Percentiles rank a stretch among this genome's conserved stretches.
Conservation (phyloP, 2,888 invertebrate species). For the Acrobasis suavella region DNA sequence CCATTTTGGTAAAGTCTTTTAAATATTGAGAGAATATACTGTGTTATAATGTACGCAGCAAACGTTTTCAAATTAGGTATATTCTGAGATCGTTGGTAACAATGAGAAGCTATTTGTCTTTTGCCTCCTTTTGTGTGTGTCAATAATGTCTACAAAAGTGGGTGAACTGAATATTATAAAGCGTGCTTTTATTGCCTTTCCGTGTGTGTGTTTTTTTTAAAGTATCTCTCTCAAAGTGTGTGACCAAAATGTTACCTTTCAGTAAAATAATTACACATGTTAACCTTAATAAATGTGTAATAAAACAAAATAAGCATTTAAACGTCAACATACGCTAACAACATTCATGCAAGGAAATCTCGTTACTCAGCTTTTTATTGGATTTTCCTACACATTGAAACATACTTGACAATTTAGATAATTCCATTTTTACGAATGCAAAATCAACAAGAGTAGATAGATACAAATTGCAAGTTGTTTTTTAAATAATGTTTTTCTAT, state of each 20-base stretch:
- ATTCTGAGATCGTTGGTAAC: no score
- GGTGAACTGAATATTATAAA: no score
- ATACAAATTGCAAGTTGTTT: neutral
- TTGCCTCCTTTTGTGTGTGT: no score
- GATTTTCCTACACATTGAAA: conserved; percentile 30
- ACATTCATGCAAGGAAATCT: conserved; percentile 82
- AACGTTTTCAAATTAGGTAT: no score
- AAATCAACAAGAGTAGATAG: neutral
- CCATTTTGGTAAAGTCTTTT: neutral
- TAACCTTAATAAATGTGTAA: neutral
- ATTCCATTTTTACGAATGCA: conserved; percentile 13
- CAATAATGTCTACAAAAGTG: no score
- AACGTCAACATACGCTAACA: conserved; percentile 37
- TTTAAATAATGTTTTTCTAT: neutral
- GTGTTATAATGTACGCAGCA: neutral
- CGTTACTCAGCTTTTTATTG: conserved; percentile 65
- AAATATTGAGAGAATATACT: neutral
- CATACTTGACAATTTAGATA: conserved; percentile 19
- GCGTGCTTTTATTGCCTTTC: neutral
- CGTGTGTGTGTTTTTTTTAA: neutral
- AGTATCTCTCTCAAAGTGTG: neutral
- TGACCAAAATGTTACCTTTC: neutral
- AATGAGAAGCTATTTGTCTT: no score
- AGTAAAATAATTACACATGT: neutral
- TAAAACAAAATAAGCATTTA: conserved; percentile 35